Evolutionary conservation across 2,888 invertebrate species (phyloP), one percentile per base, ranked within the genome.

Genomic region (Notocelia uddmanniana): DNA sequence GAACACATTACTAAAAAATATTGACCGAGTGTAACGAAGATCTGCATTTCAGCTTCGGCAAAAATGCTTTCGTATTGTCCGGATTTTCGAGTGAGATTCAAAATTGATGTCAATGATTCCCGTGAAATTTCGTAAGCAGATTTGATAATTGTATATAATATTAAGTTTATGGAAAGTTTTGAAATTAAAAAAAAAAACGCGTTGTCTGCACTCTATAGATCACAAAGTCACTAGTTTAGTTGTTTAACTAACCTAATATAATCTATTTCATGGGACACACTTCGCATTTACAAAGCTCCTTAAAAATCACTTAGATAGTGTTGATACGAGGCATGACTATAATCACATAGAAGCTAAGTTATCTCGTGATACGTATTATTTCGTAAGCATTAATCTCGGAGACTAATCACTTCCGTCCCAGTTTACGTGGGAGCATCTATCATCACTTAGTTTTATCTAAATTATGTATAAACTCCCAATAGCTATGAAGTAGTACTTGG

Each of bases 391-490:
- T 58, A 63, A 71, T 66, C 70, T 71, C 37, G 60, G 37, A 66
- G 70, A 66, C 70, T 66, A 66, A 66, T 71, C 59, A 26, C 70
- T 70, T 70, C 70, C 70, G 68, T 19, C 64, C 52, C 59, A 50
- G 21, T 66, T 54, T 19, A 15, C 59, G 63, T 50, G 59, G 58
- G 58, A 64, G 37, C 68, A 41, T 54, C 54, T 60, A 54, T 70
- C 70, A 58, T 21, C n/a, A n/a, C n/a, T n/a, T 52, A 23, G 52
- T 59, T 63, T 71, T 71, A 71, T 66, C 70, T 71, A 58, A 70
- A 70, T 59, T 64, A 64, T 64, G 58, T 70, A 45, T 63, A 23
- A 55, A 55, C 64, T 66, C 21, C 59, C 41, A 52, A 52, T 60
- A 48, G 11, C 60, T 23, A 11, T 45, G 23, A 60, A 31, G 26